phyloP scores from a whole-genome alignment of 2,888 invertebrate genomes.

The Empis stercorea region DNA sequence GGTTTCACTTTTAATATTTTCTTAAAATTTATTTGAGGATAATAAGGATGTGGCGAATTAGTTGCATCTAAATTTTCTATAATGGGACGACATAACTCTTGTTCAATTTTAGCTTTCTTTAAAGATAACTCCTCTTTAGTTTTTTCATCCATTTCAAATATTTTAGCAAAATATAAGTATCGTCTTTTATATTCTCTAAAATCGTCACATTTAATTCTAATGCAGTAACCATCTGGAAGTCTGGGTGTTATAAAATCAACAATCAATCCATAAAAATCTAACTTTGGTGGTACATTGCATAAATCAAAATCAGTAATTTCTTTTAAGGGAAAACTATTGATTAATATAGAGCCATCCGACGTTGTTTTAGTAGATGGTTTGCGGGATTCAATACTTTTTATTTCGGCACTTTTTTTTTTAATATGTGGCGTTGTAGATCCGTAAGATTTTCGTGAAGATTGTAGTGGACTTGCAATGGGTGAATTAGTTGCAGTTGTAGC shows the following conservation, averaged over 20 bases:
- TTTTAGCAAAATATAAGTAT: background rate
- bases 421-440: constrained; percentile 1
- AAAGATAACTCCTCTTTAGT: background rate
- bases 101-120: background rate
- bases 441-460: background rate
- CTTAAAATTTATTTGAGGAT: constrained; percentile 25
- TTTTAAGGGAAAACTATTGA: constrained; percentile 16
- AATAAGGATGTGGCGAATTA: constrained; percentile 27
- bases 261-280: constrained; percentile 30
- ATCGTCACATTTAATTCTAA: constrained; percentile 20
- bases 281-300: constrained; percentile 26
- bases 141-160: background rate
- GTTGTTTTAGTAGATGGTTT: constrained; percentile 15
- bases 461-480: background rate
- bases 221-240: constrained; percentile 30
- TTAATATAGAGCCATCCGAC: constrained; percentile 10
- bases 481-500: background rate
- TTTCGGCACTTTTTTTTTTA: constrained; percentile 13
- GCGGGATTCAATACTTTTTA: constrained; percentile 13
- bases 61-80: constrained; percentile 24
- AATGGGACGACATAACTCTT: constrained; percentile 15
- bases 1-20: constrained; percentile 25
- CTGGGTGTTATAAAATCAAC: constrained; percentile 32
- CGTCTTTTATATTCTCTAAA: constrained; percentile 5
- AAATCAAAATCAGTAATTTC: constrained; percentile 32